phyloP scores from a whole-genome alignment of 2,797 vertebrate species.

The Xyrichtys novacula region DNA sequence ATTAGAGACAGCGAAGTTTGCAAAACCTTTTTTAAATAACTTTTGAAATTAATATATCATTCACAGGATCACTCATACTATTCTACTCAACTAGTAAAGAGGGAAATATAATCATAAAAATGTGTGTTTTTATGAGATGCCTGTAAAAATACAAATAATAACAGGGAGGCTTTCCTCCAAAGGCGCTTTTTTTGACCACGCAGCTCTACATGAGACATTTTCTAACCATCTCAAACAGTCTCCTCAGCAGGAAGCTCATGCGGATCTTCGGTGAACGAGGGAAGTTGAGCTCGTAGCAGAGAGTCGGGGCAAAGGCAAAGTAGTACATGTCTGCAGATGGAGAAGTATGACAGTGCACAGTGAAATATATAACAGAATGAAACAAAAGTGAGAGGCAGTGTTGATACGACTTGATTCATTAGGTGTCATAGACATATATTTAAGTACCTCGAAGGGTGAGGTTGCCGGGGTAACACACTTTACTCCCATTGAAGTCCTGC shows the following conservation, averaged over 20 bases:
- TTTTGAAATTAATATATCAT: not conserved
- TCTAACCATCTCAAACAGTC: slow-evolving; percentile 93
- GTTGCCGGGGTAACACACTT: slow-evolving; percentile 90
- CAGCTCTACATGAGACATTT: slow-evolving; percentile 5
- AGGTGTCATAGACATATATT: slow-evolving; percentile 3
- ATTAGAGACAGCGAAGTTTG: not conserved
- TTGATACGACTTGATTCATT: not conserved
- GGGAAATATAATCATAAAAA: not conserved
- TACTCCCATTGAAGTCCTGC: slow-evolving; percentile 62
- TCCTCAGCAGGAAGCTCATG: slow-evolving; percentile 90
- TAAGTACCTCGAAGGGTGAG: slow-evolving; percentile 85
- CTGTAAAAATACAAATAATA: too few species aligned
- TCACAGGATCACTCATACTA: not conserved
- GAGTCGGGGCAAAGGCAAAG: slow-evolving; percentile 90
- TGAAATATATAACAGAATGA: slow-evolving; percentile 9
- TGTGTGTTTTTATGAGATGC: too few species aligned
- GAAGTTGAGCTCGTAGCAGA: slow-evolving; percentile 95
- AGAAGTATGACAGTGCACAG: not conserved
- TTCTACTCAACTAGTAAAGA: too few species aligned
- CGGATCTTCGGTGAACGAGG: slow-evolving; percentile 89
- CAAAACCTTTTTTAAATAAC: not conserved
- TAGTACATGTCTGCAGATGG: slow-evolving; percentile 89
- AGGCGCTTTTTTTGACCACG: not conserved
- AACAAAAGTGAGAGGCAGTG: not conserved
- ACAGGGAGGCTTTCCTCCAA: too few species aligned